A percentile compares a stretch with the other conserved stretches of the same genome.
Evolutionary conservation across 2,888 invertebrate genomes (phyloP).

Genomic region (Pristionchus mayeri): DNA sequence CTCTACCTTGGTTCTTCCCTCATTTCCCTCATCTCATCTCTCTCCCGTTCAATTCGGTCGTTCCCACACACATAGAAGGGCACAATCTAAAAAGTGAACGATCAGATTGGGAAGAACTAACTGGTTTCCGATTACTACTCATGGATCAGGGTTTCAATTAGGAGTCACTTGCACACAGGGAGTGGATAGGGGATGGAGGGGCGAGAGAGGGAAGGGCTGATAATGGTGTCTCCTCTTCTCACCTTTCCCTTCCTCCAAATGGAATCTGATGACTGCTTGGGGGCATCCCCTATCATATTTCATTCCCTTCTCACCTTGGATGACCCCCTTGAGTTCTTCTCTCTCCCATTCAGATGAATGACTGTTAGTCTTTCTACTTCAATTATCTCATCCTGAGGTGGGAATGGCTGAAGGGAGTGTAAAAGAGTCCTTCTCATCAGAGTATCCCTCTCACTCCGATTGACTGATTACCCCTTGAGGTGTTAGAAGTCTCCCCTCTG

Average conservation of each 20-base stretch:
- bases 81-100: conserved; percentile 34
- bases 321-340: conserved; percentile 3
- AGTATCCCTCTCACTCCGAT: not conserved
- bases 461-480: conserved; percentile 44
- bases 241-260: not conserved
- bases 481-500: conserved; percentile 22
- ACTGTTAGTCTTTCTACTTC: conserved; percentile 18
- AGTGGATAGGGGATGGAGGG: not conserved
- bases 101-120: not conserved
- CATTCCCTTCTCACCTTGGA: conserved; percentile 16
- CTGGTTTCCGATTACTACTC: conserved; percentile 18
- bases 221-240: conserved; percentile 9
- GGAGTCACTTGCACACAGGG: not conserved
- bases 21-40: conserved; percentile 1
- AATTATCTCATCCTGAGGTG: conserved; percentile 36
- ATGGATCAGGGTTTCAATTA: conserved; percentile 5
- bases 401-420: conserved; percentile 17
- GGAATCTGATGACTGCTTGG: conserved; percentile 13
- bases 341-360: conserved; percentile 10
- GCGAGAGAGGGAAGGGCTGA: not conserved
- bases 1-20: conserved; percentile 24
- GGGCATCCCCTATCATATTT: conserved; percentile 12
- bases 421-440: conserved; percentile 17
- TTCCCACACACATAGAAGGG: conserved; percentile 44
- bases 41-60: conserved; percentile 46